phyloP scores from a whole-genome alignment of 23 tunicate genomes.

The Aplidium turbinatum region DNA sequence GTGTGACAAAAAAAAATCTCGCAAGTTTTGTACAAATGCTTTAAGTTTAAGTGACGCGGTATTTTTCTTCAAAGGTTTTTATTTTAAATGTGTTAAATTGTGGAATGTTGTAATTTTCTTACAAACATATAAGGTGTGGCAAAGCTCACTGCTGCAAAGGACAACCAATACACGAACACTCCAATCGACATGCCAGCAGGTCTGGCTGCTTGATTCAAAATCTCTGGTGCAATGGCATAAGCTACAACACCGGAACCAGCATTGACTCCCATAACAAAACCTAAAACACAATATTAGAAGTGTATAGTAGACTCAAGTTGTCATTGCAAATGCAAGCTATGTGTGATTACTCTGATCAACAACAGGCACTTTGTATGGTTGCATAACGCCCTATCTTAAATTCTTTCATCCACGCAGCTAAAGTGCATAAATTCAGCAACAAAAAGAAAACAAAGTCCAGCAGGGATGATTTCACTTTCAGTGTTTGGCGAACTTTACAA shows the following conservation, averaged over 20 bases:
- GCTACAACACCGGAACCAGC: constrained; percentile 4
- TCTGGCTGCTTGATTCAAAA: constrained; percentile 1
- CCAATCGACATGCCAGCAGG: neutral
- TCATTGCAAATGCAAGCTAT: too few relatives aligned
- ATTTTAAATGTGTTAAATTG: too few relatives aligned
- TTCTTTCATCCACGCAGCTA: too few relatives aligned
- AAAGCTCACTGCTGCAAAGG: constrained; percentile 10
- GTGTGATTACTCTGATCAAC: too few relatives aligned
- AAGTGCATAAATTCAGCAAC: too few relatives aligned
- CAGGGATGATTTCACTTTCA: too few relatives aligned
- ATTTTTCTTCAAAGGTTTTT: too few relatives aligned
- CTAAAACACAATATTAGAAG: constrained; percentile 4
- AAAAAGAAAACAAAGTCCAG: too few relatives aligned
- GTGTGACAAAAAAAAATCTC: neutral
- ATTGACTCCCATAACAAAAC: neutral
- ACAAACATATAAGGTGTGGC: constrained; percentile 24
- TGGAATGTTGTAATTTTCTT: neutral
- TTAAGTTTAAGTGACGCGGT: neutral
- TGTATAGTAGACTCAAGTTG: too few relatives aligned
- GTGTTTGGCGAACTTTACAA: too few relatives aligned
- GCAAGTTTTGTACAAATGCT: neutral
- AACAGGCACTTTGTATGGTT: too few relatives aligned
- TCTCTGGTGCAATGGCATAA: neutral
- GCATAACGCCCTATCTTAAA: too few relatives aligned
- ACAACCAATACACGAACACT: neutral